These are phyloP conservation scores for Falco novaeseelandiae DNA, from an alignment of 2,797 vertebrate genomes.

Conservation along the genomic window DNA sequence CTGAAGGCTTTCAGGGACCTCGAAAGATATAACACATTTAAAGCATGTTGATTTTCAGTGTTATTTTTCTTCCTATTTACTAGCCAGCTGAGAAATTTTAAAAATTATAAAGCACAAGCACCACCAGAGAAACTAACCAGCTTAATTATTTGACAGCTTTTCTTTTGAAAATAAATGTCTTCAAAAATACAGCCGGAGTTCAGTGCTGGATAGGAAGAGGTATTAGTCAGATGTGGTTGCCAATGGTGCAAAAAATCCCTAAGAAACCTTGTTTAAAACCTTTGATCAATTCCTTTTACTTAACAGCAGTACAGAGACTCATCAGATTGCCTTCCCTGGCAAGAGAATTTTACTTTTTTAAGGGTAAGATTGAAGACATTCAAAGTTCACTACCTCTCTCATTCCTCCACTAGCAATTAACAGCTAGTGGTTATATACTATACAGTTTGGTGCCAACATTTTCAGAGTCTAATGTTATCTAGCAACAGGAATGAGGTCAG, in stretches of 20 bases:
- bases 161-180: background rate
- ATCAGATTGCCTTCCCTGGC: background rate
- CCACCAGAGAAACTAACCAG: background rate
- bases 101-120: background rate
- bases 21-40: background rate
- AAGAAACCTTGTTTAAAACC: constrained; percentile 35
- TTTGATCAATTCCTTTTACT: constrained; percentile 28
- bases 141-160: background rate
- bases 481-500: constrained; percentile 66
- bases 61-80: background rate
- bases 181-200: background rate
- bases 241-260: background rate
- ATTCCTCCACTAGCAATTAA: constrained; percentile 57
- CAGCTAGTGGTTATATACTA: background rate
- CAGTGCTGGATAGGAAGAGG: background rate
- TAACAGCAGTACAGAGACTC: constrained; percentile 4
- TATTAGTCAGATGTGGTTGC: background rate
- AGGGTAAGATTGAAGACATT: constrained; percentile 23
- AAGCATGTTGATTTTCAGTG: background rate
- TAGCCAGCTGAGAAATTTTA: background rate
- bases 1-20: background rate
- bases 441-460: constrained; percentile 37
- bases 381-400: background rate
- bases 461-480: constrained; percentile 34
- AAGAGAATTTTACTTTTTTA: constrained; percentile 14